phyloP scores from a whole-genome alignment of 2,113 vertebrate genomes.

The Cynocephalus volans region DNA sequence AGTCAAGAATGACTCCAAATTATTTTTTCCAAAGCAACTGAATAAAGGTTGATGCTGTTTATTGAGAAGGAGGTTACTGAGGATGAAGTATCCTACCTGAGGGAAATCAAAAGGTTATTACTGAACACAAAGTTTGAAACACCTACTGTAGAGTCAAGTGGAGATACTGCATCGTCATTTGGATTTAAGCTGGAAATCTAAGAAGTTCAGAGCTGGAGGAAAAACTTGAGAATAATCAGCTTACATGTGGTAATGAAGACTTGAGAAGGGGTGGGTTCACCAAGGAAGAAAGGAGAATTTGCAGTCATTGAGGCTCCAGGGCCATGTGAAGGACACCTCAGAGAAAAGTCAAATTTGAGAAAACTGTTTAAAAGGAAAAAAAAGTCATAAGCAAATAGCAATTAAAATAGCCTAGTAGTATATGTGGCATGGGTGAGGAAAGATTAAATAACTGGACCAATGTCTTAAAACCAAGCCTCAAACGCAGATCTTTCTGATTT shows the following conservation, averaged over 20 bases:
- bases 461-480: neutral
- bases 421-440: neutral
- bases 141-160: fast-evolving
- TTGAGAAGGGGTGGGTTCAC: neutral
- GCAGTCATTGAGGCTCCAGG: neutral
- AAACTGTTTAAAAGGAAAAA: neutral
- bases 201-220: neutral
- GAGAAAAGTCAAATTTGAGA: neutral
- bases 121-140: neutral
- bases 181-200: neutral
- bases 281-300: neutral
- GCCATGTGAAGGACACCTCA: neutral
- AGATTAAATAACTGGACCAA: neutral
- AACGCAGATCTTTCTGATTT: neutral
- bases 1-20: neutral
- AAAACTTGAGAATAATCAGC: neutral
- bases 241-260: neutral
- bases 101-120: neutral
- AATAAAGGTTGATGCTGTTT: neutral
- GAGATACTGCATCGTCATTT: neutral
- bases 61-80: neutral
- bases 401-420: neutral
- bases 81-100: neutral
- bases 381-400: neutral
- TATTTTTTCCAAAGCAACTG: neutral